Percentiles rank a stretch among this genome's conserved stretches.
Conservation (phyloP, 2,797 vertebrate genomes). For the Ptychadena robeensis region DNA sequence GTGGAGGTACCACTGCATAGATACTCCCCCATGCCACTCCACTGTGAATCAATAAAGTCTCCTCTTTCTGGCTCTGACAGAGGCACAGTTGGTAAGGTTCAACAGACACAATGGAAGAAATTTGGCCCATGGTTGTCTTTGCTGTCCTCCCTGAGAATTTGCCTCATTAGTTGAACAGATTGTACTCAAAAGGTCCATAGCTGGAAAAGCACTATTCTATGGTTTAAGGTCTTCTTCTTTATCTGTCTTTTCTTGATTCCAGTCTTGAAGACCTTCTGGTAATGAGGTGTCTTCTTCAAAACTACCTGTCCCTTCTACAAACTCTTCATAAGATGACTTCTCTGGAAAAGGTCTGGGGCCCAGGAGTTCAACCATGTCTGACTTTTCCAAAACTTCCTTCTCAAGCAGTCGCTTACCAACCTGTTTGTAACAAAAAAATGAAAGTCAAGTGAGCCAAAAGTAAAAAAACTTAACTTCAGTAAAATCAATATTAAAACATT, state of each 20-base stretch:
- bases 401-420: constrained; percentile 79
- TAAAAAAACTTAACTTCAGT: no score
- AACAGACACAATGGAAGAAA: background rate
- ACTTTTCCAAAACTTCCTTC: constrained; percentile 81
- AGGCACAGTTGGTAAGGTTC: constrained; percentile 23
- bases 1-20: background rate
- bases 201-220: constrained; percentile 12
- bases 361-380: constrained; percentile 80
- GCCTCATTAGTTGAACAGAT: background rate
- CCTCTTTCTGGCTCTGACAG: background rate
- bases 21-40: background rate
- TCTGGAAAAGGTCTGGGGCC: constrained; percentile 78
- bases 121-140: constrained; percentile 20
- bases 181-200: background rate
- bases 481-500: no score
- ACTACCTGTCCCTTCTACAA: constrained; percentile 81
- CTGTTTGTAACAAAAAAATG: constrained; percentile 63
- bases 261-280: constrained; percentile 77
- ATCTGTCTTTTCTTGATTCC: constrained; percentile 72
- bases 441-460: background rate
- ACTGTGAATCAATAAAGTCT: background rate
- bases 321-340: constrained; percentile 82
- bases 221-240: constrained; percentile 53
- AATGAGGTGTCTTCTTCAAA: constrained; percentile 82
- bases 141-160: constrained; percentile 11